Conservation (phyloP, 2,888 invertebrate genomes). For the Hypercompe scribonia region DNA sequence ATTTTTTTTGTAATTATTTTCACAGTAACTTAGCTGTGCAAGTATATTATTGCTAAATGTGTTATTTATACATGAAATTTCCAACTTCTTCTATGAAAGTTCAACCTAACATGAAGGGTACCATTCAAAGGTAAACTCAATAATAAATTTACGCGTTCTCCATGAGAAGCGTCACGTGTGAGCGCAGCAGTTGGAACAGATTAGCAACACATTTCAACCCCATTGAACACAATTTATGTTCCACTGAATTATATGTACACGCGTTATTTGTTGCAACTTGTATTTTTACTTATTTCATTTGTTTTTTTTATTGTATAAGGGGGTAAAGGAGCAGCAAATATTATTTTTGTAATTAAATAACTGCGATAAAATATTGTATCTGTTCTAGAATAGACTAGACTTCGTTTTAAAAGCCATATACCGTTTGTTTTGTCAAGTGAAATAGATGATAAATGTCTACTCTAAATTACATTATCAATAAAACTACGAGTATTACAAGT, state of each 20-base stretch:
- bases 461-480: too few species aligned
- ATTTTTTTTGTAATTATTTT: too few species aligned
- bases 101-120: not conserved
- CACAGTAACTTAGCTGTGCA: too few species aligned
- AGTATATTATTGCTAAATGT: not conserved
- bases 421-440: too few species aligned
- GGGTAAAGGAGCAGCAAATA: too few species aligned
- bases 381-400: too few species aligned
- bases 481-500: too few species aligned
- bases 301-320: not conserved
- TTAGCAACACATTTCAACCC: constrained; percentile 6
- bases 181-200: not conserved
- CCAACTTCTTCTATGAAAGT: not conserved
- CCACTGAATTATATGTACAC: constrained; percentile 1
- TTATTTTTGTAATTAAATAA: too few species aligned
- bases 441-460: too few species aligned
- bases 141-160: constrained; percentile 15
- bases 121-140: not conserved
- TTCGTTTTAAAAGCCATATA: too few species aligned
- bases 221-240: constrained; percentile 6
- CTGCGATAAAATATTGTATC: too few species aligned
- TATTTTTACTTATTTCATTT: not conserved
- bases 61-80: not conserved
- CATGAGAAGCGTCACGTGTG: constrained; percentile 19
- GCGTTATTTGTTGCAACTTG: not conserved